Evolutionary conservation across 2,113 vertebrate species (phyloP).

Genomic region (Chaenogobius annularis): DNA sequence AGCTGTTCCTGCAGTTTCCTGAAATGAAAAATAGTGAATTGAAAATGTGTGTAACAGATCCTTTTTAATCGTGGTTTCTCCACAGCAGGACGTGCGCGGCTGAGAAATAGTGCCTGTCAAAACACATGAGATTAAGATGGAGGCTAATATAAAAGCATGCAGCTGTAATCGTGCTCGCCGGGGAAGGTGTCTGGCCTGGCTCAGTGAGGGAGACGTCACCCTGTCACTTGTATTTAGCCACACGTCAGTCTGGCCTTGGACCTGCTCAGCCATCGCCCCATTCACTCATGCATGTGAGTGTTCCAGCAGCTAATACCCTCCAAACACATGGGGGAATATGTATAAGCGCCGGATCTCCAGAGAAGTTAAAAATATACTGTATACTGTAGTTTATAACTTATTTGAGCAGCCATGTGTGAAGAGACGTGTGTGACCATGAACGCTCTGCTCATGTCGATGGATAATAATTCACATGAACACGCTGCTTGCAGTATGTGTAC

Average conservation of each 20-base stretch:
- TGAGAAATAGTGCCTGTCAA: constrained; percentile 10
- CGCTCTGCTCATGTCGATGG: constrained; percentile 5
- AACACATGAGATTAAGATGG: constrained; percentile 27
- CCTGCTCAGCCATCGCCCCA: constrained; percentile 38
- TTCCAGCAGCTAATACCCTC: constrained; percentile 38
- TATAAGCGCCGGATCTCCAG: constrained; percentile 22
- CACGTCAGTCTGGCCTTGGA: constrained; percentile 31
- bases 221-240: constrained; percentile 41
- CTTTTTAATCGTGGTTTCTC: constrained; percentile 5
- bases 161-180: not conserved
- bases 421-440: constrained; percentile 3
- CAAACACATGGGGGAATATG: constrained; percentile 37
- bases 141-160: constrained; percentile 13
- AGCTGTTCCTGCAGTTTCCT: not conserved
- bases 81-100: not conserved
- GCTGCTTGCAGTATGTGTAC: not conserved
- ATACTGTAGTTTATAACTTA: constrained; percentile 4
- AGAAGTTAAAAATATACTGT: constrained; percentile 26
- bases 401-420: constrained; percentile 2
- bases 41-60: not conserved
- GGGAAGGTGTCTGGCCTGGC: constrained; percentile 13
- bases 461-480: not conserved
- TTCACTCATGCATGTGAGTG: constrained; percentile 49
- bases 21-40: not conserved
- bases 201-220: constrained; percentile 45